Evolutionary conservation across 2,888 invertebrate genomes (phyloP).

Genomic region (Petrolisthes cinctipes): DNA sequence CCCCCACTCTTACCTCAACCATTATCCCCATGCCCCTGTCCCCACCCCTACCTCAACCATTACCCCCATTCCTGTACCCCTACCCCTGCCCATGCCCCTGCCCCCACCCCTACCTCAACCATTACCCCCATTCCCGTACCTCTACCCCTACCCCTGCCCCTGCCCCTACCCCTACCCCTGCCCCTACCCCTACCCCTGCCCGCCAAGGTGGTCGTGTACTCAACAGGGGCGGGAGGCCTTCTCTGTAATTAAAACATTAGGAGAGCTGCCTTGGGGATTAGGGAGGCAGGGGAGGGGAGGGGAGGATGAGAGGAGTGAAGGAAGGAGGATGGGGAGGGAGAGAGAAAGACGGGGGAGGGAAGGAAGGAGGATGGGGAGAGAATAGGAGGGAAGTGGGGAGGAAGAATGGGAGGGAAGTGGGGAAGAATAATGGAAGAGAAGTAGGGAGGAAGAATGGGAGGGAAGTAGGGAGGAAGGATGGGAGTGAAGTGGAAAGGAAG

Average conservation of each 20-base stretch:
- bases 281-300: neutral
- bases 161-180: neutral
- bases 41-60: neutral
- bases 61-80: neutral
- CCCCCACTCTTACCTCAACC: neutral
- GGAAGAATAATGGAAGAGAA: neutral
- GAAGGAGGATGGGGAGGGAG: neutral
- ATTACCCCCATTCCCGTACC: neutral
- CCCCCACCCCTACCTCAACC: neutral
- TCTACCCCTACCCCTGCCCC: neutral
- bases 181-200: no score
- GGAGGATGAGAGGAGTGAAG: no score
- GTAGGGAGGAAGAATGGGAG: neutral
- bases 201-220: no score
- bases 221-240: no score
- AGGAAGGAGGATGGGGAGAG: neutral
- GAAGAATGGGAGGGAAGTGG: neutral
- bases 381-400: neutral
- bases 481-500: neutral
- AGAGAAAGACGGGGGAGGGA: neutral
- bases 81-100: neutral
- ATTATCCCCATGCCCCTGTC: neutral
- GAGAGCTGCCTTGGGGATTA: slow-evolving; percentile 2
- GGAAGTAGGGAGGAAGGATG: neutral
- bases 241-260: neutral